These are phyloP conservation scores for Noturus placidus DNA, from an alignment of 2,113 vertebrate genomes.

Conservation along the genomic window DNA sequence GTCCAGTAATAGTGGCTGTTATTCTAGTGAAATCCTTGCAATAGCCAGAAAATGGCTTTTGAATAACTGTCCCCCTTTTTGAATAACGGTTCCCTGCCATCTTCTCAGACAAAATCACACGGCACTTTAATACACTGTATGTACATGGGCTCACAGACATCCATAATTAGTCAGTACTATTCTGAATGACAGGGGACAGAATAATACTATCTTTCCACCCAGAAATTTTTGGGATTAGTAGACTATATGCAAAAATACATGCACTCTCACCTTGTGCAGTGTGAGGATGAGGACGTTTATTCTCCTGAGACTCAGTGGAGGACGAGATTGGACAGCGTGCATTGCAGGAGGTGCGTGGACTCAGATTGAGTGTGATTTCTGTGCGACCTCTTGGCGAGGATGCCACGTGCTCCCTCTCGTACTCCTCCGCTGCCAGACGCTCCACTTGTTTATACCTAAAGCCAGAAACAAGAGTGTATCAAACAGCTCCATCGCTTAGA, in stretches of 20 bases:
- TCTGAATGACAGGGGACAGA: neutral
- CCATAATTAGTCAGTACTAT: neutral
- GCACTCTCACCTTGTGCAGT: conserved; percentile 71
- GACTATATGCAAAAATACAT: neutral
- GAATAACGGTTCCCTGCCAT: neutral
- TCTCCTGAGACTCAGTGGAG: conserved; percentile 70
- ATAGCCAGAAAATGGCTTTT: too few species aligned
- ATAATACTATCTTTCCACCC: neutral
- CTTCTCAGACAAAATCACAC: neutral
- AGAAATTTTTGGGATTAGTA: neutral
- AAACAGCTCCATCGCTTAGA: conserved; percentile 1
- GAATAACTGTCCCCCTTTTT: too few species aligned
- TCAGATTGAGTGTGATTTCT: conserved; percentile 89
- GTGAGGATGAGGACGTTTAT: conserved; percentile 53
- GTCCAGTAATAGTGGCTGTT: too few species aligned
- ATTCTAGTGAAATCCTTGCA: too few species aligned
- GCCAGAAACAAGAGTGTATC: neutral
- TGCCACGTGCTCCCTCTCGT: conserved; percentile 82
- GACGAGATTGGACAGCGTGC: conserved; percentile 69
- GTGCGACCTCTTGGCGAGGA: conserved; percentile 77
- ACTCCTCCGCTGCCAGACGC: conserved; percentile 84
- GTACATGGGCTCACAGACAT: neutral
- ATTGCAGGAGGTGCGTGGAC: conserved; percentile 71
- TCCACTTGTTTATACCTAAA: conserved; percentile 91
- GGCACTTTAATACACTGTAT: neutral